These are phyloP conservation scores for Hecatera dysodea DNA, from an alignment of 2,888 invertebrate genomes.

Conservation along the genomic window DNA sequence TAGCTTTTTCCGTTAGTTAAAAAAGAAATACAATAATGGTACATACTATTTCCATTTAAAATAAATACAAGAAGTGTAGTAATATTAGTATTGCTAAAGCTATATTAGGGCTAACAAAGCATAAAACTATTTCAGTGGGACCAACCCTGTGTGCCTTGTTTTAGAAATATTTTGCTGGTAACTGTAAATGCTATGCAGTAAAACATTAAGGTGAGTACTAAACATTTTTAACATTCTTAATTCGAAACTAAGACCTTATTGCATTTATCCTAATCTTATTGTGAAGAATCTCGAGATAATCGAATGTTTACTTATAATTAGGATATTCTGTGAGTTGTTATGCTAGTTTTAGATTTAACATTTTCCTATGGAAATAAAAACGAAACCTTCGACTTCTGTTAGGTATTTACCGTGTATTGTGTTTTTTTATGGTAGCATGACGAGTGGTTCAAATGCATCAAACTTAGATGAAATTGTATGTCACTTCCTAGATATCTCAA, in stretches of 20 bases:
- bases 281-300: slow-evolving; percentile 34
- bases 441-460: slow-evolving; percentile 50
- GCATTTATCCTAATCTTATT: slow-evolving; percentile 59
- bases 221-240: slow-evolving; percentile 48
- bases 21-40: neutral
- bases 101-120: neutral
- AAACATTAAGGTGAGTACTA: slow-evolving; percentile 52
- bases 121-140: slow-evolving; percentile 24
- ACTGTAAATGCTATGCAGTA: slow-evolving; percentile 21
- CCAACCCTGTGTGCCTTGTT: slow-evolving; percentile 20
- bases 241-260: slow-evolving; percentile 60
- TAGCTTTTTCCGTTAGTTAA: neutral
- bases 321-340: slow-evolving; percentile 75
- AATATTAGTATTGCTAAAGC: slow-evolving; percentile 7
- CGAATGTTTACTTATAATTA: slow-evolving; percentile 45
- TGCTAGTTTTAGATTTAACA: slow-evolving; percentile 78
- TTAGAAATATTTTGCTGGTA: slow-evolving; percentile 25
- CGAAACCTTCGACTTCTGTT: slow-evolving; percentile 63
- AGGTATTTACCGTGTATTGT: slow-evolving; percentile 58
- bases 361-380: slow-evolving; percentile 82
- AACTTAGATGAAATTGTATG: slow-evolving; percentile 12
- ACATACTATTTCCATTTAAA: neutral
- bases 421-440: slow-evolving; percentile 53
- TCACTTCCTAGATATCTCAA: neutral
- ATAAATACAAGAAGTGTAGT: neutral